A percentile compares a stretch with the other conserved stretches of the same genome.
phyloP scores from a whole-genome alignment of 2,797 vertebrate species.

The Varecia variegata region DNA sequence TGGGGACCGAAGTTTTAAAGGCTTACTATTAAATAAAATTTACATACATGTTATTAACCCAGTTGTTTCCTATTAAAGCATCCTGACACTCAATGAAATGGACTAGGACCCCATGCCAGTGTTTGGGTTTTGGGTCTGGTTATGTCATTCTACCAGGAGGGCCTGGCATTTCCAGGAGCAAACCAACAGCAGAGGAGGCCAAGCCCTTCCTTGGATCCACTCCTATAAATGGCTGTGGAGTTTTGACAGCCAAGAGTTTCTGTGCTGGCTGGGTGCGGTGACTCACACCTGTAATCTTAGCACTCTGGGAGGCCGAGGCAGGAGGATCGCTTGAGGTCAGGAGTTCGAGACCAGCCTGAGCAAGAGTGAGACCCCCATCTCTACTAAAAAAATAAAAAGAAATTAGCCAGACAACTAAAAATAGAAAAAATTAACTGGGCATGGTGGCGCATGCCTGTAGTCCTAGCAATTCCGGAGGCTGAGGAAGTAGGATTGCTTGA shows the following conservation, averaged over 20 bases:
- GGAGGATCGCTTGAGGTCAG: too few species aligned
- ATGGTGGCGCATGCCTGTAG: too few species aligned
- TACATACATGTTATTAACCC: neutral
- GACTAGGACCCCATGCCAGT: neutral
- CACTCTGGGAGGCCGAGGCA: too few species aligned
- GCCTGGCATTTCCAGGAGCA: neutral
- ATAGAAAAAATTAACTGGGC: too few species aligned
- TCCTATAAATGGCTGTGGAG: neutral
- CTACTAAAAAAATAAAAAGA: too few species aligned
- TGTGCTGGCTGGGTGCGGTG: neutral
- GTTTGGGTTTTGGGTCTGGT: neutral
- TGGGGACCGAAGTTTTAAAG: neutral
- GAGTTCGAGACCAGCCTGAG: too few species aligned
- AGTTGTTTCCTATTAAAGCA: neutral
- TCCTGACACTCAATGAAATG: neutral
- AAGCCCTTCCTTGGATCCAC: neutral
- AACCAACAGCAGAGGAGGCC: neutral
- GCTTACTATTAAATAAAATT: slow-evolving; percentile 2
- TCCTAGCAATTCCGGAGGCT: too few species aligned
- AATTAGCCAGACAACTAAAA: too few species aligned
- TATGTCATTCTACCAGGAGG: neutral
- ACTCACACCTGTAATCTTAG: too few species aligned
- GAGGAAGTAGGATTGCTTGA: too few species aligned
- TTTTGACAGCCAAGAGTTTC: slow-evolving; percentile 10
- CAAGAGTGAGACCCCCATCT: too few species aligned